A percentile compares a stretch with the other conserved stretches of the same genome.
Evolutionary conservation across 2,113 vertebrate species (phyloP).

Genomic region (Cryptotis parvus): DNA sequence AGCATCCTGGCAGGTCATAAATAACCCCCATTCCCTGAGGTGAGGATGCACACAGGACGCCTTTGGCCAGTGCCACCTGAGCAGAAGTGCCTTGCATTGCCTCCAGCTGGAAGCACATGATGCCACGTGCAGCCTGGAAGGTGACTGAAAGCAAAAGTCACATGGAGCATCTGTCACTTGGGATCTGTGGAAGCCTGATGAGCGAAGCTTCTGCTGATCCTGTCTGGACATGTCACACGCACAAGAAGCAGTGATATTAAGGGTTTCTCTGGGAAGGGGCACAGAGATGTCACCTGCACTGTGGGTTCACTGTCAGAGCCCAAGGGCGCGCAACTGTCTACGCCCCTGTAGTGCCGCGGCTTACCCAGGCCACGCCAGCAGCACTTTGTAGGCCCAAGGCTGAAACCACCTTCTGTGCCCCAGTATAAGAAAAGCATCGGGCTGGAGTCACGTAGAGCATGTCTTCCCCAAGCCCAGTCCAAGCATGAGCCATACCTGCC

Average conservation of each 20-base stretch:
- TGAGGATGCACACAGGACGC: neutral
- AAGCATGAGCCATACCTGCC: slow-evolving; percentile 85
- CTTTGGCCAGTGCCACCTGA: neutral
- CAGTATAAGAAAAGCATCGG: neutral
- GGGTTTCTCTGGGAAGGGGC: neutral
- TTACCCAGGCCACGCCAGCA: no score
- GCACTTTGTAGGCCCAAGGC: neutral
- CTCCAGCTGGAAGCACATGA: neutral
- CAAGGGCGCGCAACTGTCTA: no score
- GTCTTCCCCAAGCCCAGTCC: neutral
- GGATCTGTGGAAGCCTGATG: neutral
- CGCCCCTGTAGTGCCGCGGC: no score
- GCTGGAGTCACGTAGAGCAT: neutral
- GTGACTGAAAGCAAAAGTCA: neutral
- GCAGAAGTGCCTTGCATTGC: neutral
- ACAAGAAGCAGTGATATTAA: neutral
- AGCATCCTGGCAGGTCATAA: no score
- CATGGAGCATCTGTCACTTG: neutral
- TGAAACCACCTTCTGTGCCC: neutral
- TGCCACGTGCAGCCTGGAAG: neutral
- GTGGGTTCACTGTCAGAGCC: no score
- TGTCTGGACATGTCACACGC: neutral
- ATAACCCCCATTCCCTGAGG: neutral
- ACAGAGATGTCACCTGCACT: no score
- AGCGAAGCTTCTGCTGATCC: neutral